phyloP scores from a whole-genome alignment of 1,140 invertebrate genomes.

The Listronotus oregonensis region DNA sequence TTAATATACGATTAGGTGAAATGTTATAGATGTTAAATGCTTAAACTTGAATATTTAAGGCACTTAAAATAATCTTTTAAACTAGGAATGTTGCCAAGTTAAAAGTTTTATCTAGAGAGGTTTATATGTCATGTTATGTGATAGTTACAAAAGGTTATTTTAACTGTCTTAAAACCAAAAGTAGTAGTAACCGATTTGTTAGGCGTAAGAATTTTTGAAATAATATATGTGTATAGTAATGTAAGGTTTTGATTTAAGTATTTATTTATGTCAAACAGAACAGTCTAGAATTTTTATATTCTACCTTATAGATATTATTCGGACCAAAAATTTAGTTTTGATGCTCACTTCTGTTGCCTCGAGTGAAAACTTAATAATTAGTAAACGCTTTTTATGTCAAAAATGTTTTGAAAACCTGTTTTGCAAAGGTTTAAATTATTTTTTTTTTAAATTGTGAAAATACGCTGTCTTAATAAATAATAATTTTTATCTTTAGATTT shows the following conservation, averaged over 20 bases:
- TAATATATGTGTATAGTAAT: conserved; percentile 6
- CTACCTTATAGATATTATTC: conserved; percentile 3
- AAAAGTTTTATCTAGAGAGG: conserved; percentile 8
- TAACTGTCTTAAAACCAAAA: neutral
- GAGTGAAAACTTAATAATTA: too few relatives aligned
- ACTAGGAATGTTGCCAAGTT: conserved; percentile 8
- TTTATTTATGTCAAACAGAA: neutral
- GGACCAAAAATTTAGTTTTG: conserved; percentile 11
- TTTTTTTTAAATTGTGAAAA: too few relatives aligned
- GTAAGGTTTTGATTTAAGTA: conserved; percentile 6
- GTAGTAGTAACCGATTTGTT: conserved; percentile 3
- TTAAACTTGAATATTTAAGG: conserved; percentile 4
- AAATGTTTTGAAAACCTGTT: too few relatives aligned
- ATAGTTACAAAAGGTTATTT: conserved; percentile 3
- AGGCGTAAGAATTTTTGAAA: conserved; percentile 3
- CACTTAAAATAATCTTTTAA: conserved; percentile 5
- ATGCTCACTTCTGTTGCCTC: neutral
- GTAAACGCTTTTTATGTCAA: too few relatives aligned
- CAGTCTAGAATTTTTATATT: conserved; percentile 1
- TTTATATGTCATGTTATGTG: conserved; percentile 3
- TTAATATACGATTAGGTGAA: neutral
- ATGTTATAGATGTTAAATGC: conserved; percentile 15
- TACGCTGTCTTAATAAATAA: too few relatives aligned
- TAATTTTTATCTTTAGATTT: too few relatives aligned
- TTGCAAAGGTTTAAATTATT: too few relatives aligned